Evolutionary conservation across 2,113 vertebrate species (phyloP), one percentile per base, ranked within the genome.

Genomic region (Sprattus sprattus): DNA sequence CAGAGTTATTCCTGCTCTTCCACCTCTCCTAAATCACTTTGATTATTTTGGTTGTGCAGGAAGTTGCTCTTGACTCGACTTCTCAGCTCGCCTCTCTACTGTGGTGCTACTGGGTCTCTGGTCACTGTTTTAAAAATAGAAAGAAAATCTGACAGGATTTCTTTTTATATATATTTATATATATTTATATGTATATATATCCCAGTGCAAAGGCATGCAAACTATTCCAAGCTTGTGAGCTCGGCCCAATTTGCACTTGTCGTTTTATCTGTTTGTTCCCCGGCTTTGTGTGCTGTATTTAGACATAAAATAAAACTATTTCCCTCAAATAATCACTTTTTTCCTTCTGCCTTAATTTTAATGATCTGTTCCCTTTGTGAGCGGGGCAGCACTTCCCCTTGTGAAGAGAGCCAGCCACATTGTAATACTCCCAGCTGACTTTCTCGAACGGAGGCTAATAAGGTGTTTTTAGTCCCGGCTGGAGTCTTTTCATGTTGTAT

Each of bases 401-500:
- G 80, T 89, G 86, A 88, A 87, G 90, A 87, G 90, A 85, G 81
- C 87, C 57, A 89, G 84, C 87, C 64, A 88, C 88, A 89, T 89
- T 90, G 89, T 89, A 85, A 90, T 90, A 85, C 91, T 89, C 82
- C 90, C 89, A 89, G 88, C 89, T 90, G 88, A 88, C 91, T 90
- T 90, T 90, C 89, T 91, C 71, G 88, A 89, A 86, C 89, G 89
- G 86, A 50, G 87, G 89, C 91, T 89, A 90, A 91, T 86, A 93
- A 90, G 91, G 88, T 88, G 85, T 85, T 92, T 92, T 90, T 89
- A 87, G 87, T 89, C 90, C 28, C 94, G 90, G 92, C 88, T 87
- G 92, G 94, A 86, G 92, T 88, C 93, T 89, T 95, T 95, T 95
- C 89, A 94, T 90, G 91, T 90, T 86, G 87, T 94, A 93, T 94